These are phyloP conservation scores for Aphelinus atriplicis DNA, from an alignment of 1,140 invertebrate species.

Conservation along the genomic window DNA sequence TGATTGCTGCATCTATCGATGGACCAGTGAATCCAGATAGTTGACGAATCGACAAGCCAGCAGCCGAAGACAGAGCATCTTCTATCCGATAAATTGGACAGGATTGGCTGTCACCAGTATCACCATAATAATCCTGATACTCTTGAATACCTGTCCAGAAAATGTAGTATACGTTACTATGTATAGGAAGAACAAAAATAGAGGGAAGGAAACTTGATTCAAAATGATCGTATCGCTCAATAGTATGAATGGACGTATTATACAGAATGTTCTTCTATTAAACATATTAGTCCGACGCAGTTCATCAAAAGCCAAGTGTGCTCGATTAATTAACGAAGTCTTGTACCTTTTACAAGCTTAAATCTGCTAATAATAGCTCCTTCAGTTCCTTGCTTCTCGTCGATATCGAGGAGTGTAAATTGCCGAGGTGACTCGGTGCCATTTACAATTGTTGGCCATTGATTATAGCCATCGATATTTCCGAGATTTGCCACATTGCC, in stretches of 20 bases:
- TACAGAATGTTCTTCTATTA: too few species aligned
- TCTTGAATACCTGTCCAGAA: slow-evolving; percentile 34
- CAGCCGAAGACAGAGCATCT: slow-evolving; percentile 43
- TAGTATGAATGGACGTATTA: too few species aligned
- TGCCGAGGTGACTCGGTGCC: background rate
- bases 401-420: slow-evolving; percentile 54
- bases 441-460: slow-evolving; percentile 61
- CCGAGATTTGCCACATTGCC: slow-evolving; percentile 51
- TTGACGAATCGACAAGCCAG: slow-evolving; percentile 44
- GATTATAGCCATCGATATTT: slow-evolving; percentile 63
- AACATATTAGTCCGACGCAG: too few species aligned
- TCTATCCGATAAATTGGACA: slow-evolving; percentile 49
- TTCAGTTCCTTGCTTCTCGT: slow-evolving; percentile 44
- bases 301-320: too few species aligned
- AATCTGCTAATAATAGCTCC: slow-evolving; percentile 48
- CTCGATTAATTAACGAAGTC: too few species aligned
- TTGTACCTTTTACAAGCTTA: slow-evolving; percentile 47
- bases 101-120: slow-evolving; percentile 39
- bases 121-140: slow-evolving; percentile 48
- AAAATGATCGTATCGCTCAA: too few species aligned
- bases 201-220: too few species aligned
- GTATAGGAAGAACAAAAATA: too few species aligned
- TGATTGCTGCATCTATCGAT: background rate
- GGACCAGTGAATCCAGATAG: slow-evolving; percentile 13
- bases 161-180: too few species aligned